phyloP scores from a whole-genome alignment of 2,888 invertebrate genomes.

The Sminthurinus aureus region DNA sequence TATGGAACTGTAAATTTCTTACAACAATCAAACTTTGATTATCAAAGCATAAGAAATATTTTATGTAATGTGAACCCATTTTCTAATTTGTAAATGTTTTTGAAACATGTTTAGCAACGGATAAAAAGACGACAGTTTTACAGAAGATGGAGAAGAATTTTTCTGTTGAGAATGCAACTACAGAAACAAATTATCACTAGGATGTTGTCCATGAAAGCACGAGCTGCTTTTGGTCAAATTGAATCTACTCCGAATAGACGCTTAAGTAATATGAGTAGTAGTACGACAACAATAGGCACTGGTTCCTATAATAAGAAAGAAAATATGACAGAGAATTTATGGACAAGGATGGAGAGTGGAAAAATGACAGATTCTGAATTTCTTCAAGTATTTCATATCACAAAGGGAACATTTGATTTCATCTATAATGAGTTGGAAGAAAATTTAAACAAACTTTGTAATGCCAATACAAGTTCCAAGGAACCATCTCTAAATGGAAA shows the following conservation, averaged over 20 bases:
- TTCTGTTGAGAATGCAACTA: constrained; percentile 49
- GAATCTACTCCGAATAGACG: constrained; percentile 31
- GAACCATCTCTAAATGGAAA: constrained; percentile 49
- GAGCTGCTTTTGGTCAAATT: not conserved
- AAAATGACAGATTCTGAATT: constrained; percentile 45
- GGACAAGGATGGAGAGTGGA: constrained; percentile 48
- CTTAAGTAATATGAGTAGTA: not conserved
- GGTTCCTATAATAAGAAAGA: constrained; percentile 6
- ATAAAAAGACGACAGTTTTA: constrained; percentile 52
- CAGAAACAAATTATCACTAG: constrained; percentile 43
- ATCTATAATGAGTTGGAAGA: constrained; percentile 51
- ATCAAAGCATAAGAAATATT: no score
- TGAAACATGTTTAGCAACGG: constrained; percentile 40
- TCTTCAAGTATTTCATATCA: constrained; percentile 51
- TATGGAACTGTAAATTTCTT: no score
- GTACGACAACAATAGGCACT: not conserved
- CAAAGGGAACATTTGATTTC: constrained; percentile 50
- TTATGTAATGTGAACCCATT: no score
- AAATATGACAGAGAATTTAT: constrained; percentile 48
- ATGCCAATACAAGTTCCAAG: constrained; percentile 43
- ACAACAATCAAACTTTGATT: no score
- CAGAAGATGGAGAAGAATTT: constrained; percentile 48
- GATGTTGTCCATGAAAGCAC: constrained; percentile 36
- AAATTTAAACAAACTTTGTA: constrained; percentile 42
- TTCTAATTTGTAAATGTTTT: no score